These are phyloP conservation scores for Eptatretus burgeri DNA, from an alignment of 2,113 vertebrate genomes.

Conservation along the genomic window DNA sequence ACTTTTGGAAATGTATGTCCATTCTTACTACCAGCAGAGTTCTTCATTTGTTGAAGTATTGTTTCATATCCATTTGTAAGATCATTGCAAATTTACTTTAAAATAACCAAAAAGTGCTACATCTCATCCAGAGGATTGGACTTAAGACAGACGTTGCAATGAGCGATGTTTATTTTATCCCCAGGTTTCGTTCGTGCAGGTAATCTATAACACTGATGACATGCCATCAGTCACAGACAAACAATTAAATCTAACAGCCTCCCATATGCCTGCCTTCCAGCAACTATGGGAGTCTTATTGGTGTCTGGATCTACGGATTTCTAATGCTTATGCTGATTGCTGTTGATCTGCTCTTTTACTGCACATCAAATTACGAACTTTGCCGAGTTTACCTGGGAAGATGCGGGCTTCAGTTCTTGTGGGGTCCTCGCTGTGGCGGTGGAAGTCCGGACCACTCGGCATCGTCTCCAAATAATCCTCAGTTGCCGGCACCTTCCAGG, in stretches of 20 bases:
- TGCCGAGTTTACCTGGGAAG: slow-evolving; percentile 68
- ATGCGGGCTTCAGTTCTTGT: slow-evolving; percentile 65
- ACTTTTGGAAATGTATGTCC: too few relatives aligned
- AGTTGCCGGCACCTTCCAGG: too few relatives aligned
- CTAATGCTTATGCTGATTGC: slow-evolving; percentile 62
- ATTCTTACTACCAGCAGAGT: too few relatives aligned
- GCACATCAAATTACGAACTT: slow-evolving; percentile 81
- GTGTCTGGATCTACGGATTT: slow-evolving; percentile 95
- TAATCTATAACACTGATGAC: too few relatives aligned
- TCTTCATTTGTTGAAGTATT: slow-evolving; percentile 8
- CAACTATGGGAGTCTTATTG: slow-evolving; percentile 75
- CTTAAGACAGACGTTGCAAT: too few relatives aligned
- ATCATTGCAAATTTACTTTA: too few relatives aligned
- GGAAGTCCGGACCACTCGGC: slow-evolving; percentile 39
- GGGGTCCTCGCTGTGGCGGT: slow-evolving; percentile 37
- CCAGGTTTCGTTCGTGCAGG: too few relatives aligned
- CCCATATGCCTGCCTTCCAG: slow-evolving; percentile 18
- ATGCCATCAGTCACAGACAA: too few relatives aligned
- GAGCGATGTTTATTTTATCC: too few relatives aligned
- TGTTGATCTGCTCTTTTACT: slow-evolving; percentile 83
- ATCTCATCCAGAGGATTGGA: too few relatives aligned
- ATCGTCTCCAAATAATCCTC: slow-evolving; percentile 8
- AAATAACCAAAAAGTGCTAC: too few relatives aligned
- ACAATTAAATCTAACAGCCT: neutral
- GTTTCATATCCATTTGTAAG: too few relatives aligned